phyloP scores from a whole-genome alignment of 2,888 invertebrate species.

The Agonopterix subpropinquella region DNA sequence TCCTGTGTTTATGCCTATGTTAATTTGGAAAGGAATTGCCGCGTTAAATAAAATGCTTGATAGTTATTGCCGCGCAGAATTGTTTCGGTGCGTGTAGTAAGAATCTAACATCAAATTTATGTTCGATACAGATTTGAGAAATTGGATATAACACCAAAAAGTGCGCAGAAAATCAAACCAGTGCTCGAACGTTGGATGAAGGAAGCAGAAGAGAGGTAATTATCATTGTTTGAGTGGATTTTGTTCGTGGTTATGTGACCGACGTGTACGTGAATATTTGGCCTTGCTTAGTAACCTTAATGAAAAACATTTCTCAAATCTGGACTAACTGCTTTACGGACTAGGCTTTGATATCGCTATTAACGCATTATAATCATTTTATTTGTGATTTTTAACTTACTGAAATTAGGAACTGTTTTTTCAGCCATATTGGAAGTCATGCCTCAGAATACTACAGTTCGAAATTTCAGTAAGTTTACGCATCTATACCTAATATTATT shows the following conservation, averaged over 20 bases:
- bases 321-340: conserved; percentile 71
- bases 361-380: not conserved
- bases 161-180: conserved; percentile 99
- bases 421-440: too few relatives aligned
- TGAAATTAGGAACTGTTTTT: conserved; percentile 21
- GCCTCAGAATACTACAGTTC: too few relatives aligned
- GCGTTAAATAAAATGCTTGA: conserved; percentile 29
- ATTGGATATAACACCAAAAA: conserved; percentile 99
- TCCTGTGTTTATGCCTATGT: conserved; percentile 77
- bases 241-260: conserved; percentile 59
- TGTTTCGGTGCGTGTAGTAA: conserved; percentile 51
- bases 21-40: conserved; percentile 47
- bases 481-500: too few relatives aligned
- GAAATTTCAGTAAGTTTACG: too few relatives aligned
- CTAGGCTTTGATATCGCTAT: conserved; percentile 33
- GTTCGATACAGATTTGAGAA: conserved; percentile 95
- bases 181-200: conserved; percentile 99
- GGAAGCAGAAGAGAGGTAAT: conserved; percentile 97
- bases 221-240: conserved; percentile 66
- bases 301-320: conserved; percentile 70
- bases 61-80: conserved; percentile 18
- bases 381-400: conserved; percentile 1
- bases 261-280: conserved; percentile 69
- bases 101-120: conserved; percentile 70
- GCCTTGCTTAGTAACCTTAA: conserved; percentile 68